Base-by-base conservation (phyloP, 2,888 invertebrate species). In the Aleiodes leptofemur region DNA sequence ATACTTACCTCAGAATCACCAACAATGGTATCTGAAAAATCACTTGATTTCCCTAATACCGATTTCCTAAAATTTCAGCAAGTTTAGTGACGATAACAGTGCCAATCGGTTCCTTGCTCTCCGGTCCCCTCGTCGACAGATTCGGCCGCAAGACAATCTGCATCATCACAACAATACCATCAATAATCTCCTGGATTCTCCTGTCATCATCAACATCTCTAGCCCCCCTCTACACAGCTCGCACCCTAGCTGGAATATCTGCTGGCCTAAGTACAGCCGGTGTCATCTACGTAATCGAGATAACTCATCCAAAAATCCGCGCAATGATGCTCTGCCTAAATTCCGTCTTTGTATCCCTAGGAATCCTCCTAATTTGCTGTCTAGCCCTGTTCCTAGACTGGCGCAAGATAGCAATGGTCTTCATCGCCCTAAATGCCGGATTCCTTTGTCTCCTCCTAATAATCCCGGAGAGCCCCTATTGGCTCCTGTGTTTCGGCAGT, bases 401-500 rank as follows among this genome's bases (percentile, higher is more conserved):
- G 92, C 87, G 90, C 13, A 85, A 86, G 34, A 90, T 92, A 81
- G 90, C 92, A 0, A 86, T 90, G 9, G 84, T 90, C 6, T 91
- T 90, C 80, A 87, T 90, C 34, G 80, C 82, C 1, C 68, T 91
- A 8, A 85, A 90, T 1, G 51, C 88, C 1, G 51, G 86, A 0
- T 88, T 90, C 8, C 85, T 90, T 8, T 55, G 89, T 16, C 80
- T 87, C 0, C 82, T 91, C 1, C 87, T 87, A 34, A 84, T 90
- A 8, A 80, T 92, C 57, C 92, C 93, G 0, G 92, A 93, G 85
- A 92, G 92, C 78, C 92, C 93, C 0, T 90, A 91, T 76, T 93
- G 93, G 92, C 85, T 91, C n/a, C 81, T 90, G 1, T 89, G 88
- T 53, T 91, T 92, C 81, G 87, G 85, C 79, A 87, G 88, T 69